Base-by-base conservation (phyloP, 2,113 vertebrate species). In the Phalacrocorax aristotelis region DNA sequence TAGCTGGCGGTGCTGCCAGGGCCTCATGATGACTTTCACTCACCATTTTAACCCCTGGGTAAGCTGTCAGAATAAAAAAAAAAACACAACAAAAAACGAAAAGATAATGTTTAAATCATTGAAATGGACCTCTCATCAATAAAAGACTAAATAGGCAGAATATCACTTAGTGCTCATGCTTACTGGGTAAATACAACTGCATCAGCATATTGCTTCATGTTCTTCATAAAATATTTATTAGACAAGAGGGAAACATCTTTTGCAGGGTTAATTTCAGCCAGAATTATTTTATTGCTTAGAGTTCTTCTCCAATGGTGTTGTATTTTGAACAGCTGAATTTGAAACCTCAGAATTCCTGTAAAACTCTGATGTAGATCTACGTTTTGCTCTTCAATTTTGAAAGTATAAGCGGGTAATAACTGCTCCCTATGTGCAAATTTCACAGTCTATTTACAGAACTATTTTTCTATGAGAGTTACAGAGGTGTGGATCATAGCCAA, bases 11-110 rank as follows among this genome's bases (percentile, higher is more conserved):
- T 60, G 99, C 99, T 68, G 99, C 99, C 98, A 99, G 98, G 26
- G 99, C 99, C 98, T 99, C 99, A 71, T 98, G 99, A 97, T 98
- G 99, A 98, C 98, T 99, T 98, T 99, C 99, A 32, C 95, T 98
- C 98, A 99, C 96, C 98, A 98, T 98, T 97, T 96, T 98, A 76
- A 94, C 64, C 92, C 90, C 83, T 81, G 88, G 71, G 70, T 95
- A 90, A 96, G 40, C 97, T 93, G 96, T 13, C 82, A 81, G 46
- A 86, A 97, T 78, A 82, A 91, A 80, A 94, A 91, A 82, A 94
- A 82, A 44, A 90, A 36, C 4, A 82, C 30, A 87, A 51, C 19
- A 84, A 79, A 87, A 57, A 30, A 5, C 52, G 22, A 60, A 79
- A 84, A 76, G 44, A 64, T 46, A 70, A 74, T 84, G 89, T 96